A percentile compares a stretch with the other conserved stretches of the same genome.
Evolutionary conservation across 2,797 vertebrate species (phyloP).

Genomic region (Pseudochromis fuscus): DNA sequence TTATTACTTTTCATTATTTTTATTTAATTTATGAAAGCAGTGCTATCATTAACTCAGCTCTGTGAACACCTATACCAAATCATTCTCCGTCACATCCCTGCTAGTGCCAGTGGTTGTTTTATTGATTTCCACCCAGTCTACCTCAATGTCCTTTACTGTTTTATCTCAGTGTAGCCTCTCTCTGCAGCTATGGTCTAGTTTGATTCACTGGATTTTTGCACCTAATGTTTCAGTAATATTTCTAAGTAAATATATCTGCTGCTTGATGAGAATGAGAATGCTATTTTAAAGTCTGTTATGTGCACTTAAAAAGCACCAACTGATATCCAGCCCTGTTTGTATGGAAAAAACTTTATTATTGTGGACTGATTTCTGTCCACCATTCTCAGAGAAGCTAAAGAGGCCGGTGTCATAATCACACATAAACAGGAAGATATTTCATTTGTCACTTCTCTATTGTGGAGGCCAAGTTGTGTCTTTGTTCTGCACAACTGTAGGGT

Average conservation of each 20-base stretch:
- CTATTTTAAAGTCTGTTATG: background rate
- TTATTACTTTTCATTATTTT: too few relatives aligned
- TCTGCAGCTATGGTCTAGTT: conserved; percentile 12
- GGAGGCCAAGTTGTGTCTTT: background rate
- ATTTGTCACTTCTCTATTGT: conserved; percentile 14
- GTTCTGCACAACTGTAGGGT: background rate
- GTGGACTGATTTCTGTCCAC: too few relatives aligned
- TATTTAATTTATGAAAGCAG: too few relatives aligned
- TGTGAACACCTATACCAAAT: too few relatives aligned
- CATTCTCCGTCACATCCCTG: too few relatives aligned
- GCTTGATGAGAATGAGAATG: background rate
- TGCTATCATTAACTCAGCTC: too few relatives aligned
- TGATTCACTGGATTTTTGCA: conserved; percentile 11
- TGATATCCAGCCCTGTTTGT: conserved; percentile 52
- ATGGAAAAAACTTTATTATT: background rate
- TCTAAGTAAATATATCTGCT: background rate
- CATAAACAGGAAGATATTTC: background rate
- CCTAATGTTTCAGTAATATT: background rate
- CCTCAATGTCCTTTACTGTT: conserved; percentile 39
- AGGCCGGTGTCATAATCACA: too few relatives aligned
- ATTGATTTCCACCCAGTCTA: conserved; percentile 34
- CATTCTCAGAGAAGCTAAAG: too few relatives aligned
- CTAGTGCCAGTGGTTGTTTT: too few relatives aligned
- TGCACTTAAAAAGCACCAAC: conserved; percentile 40
- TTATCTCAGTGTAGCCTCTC: background rate